phyloP scores from a whole-genome alignment of 2,888 invertebrate species.

The Hyles lineata region DNA sequence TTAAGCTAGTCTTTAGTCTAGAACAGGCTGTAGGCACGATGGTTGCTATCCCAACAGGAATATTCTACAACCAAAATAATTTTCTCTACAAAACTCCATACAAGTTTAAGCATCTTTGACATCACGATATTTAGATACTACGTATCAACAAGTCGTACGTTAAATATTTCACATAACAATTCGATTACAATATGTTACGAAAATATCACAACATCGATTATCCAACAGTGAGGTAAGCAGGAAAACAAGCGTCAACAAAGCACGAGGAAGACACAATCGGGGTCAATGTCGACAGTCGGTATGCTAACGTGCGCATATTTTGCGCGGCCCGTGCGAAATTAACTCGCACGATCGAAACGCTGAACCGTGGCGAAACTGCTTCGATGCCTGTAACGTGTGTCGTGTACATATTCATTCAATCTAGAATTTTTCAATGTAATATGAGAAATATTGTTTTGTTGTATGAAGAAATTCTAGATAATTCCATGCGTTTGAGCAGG shows the following conservation, averaged over 20 bases:
- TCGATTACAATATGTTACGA: slow-evolving; percentile 28
- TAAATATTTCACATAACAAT: background rate
- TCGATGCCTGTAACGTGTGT: background rate
- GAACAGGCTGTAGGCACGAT: no score
- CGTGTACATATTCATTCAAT: background rate
- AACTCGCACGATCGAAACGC: slow-evolving; percentile 9
- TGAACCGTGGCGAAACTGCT: background rate
- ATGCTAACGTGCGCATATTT: slow-evolving; percentile 25
- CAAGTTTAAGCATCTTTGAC: no score
- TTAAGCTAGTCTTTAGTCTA: no score
- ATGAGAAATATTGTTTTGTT: no score
- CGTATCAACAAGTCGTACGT: no score
- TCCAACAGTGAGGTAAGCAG: slow-evolving; percentile 56
- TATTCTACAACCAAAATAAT: no score
- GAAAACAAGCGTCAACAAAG: slow-evolving; percentile 50
- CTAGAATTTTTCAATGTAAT: background rate
- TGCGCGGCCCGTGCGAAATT: slow-evolving; percentile 3
- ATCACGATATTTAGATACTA: no score
- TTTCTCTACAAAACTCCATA: no score
- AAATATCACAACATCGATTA: slow-evolving; percentile 50
- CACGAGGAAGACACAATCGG: slow-evolving; percentile 42
- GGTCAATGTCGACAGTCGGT: slow-evolving; percentile 51
- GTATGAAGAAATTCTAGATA: no score
- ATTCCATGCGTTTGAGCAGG: no score
- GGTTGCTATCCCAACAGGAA: no score